Evolutionary conservation across 2,888 invertebrate genomes (phyloP).

Genomic region (Colletes collaris): DNA sequence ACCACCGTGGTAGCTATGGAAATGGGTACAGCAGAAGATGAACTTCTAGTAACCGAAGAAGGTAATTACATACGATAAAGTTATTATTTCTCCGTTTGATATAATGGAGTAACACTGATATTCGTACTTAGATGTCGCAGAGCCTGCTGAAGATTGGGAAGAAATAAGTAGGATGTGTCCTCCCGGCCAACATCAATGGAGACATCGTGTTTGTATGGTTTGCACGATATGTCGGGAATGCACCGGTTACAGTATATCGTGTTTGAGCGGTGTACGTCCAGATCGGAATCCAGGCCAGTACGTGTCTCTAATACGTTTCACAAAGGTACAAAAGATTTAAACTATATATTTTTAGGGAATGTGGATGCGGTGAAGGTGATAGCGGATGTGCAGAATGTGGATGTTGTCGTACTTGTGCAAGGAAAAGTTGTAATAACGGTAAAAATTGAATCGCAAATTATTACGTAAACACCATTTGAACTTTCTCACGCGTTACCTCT

Average conservation of each 20-base stretch:
- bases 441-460: conserved; percentile 28
- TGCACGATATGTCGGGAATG: conserved; percentile 96
- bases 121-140: conserved; percentile 72
- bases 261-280: conserved; percentile 90
- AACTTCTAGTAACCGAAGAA: conserved; percentile 78
- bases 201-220: conserved; percentile 92
- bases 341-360: conserved; percentile 87
- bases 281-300: conserved; percentile 86
- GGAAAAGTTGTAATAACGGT: conserved; percentile 86
- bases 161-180: conserved; percentile 86
- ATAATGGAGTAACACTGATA: background rate
- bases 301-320: conserved; percentile 43
- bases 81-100: background rate
- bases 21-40: conserved; percentile 83
- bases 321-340: background rate
- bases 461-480: background rate
- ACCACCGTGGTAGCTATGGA: conserved; percentile 84
- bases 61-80: conserved; percentile 63
- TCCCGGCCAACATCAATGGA: conserved; percentile 91
- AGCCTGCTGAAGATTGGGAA: conserved; percentile 85
- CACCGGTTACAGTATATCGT: conserved; percentile 95
- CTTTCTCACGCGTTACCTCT: conserved; percentile 1
- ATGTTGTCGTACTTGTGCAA: conserved; percentile 94
- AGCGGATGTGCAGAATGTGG: conserved; percentile 97
- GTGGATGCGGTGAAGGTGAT: conserved; percentile 98